phyloP scores from a whole-genome alignment of 2,797 vertebrate genomes.

The Erethizon dorsatum region DNA sequence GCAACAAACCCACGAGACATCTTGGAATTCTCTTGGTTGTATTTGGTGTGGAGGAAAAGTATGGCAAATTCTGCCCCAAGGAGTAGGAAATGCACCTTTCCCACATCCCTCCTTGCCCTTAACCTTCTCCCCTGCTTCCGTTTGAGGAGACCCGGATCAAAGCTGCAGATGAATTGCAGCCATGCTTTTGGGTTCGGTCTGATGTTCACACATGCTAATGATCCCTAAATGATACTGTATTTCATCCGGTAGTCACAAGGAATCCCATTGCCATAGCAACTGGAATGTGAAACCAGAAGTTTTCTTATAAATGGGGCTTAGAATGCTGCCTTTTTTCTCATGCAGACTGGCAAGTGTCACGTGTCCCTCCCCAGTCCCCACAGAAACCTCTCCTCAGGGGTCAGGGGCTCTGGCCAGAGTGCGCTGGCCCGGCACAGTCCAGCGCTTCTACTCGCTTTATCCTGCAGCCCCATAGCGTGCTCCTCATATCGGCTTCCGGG shows the following conservation, averaged over 20 bases:
- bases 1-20: no score
- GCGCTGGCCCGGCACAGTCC: no score
- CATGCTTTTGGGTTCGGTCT: neutral
- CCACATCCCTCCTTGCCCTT: neutral
- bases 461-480: no score
- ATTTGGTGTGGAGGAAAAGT: neutral
- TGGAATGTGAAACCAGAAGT: neutral
- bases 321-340: neutral
- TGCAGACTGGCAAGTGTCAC: fast-evolving
- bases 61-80: neutral
- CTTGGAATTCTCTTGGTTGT: neutral
- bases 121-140: neutral
- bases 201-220: slow-evolving; percentile 31
- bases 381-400: fast-evolving
- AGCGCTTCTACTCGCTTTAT: fast-evolving
- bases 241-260: slow-evolving; percentile 30
- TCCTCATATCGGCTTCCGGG: neutral
- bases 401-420: fast-evolving
- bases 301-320: neutral
- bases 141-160: neutral
- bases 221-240: slow-evolving; percentile 48
- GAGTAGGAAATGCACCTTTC: neutral
- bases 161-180: neutral
- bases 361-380: neutral
- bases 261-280: slow-evolving; percentile 65